Conservation (phyloP, 1,140 invertebrate genomes). For the Chionoecetes opilio region DNA sequence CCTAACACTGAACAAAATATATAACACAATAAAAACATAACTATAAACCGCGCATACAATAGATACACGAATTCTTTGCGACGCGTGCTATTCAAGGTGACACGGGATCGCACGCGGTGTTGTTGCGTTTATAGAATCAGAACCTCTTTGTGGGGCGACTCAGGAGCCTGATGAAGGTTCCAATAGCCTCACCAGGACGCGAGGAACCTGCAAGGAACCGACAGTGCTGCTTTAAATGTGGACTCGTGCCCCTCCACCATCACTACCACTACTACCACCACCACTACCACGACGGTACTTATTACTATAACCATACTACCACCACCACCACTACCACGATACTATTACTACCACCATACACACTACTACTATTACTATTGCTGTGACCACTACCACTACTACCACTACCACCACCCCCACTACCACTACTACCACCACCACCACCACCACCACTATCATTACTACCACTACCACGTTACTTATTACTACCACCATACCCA, state of each 20-base stretch:
- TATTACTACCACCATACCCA: too few relatives aligned
- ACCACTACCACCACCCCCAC: background rate
- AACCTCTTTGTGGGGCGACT: constrained; percentile 1
- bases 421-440: too few relatives aligned
- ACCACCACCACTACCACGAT: background rate
- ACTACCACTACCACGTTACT: too few relatives aligned
- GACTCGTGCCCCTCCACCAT: background rate
- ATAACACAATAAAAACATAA: background rate
- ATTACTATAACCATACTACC: background rate
- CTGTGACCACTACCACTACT: background rate
- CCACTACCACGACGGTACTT: too few relatives aligned
- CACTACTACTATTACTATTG: background rate
- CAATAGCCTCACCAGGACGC: background rate
- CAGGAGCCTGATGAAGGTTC: constrained; percentile 5
- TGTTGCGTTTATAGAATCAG: background rate
- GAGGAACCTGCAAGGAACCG: constrained; percentile 30
- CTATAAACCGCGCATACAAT: background rate
- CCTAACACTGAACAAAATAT: background rate
- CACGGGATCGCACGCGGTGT: background rate
- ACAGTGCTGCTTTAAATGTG: constrained; percentile 59
- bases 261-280: background rate
- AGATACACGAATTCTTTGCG: background rate
- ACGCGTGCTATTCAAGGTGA: background rate
- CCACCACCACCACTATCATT: too few relatives aligned
- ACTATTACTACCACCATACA: background rate